phyloP scores from a whole-genome alignment of 2,888 invertebrate genomes.

The Melikaiella ostensackeni region DNA sequence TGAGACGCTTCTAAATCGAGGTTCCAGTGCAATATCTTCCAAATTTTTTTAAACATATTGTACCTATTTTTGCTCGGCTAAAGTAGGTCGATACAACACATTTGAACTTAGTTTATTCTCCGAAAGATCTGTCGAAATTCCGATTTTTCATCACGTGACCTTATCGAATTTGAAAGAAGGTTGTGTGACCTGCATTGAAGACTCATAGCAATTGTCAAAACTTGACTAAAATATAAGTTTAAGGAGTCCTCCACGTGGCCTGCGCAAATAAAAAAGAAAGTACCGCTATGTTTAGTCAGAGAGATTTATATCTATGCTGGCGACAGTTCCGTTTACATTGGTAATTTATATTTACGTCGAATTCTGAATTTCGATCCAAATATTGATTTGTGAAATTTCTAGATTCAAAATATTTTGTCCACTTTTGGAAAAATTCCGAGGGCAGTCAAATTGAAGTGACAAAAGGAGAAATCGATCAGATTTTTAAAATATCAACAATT shows the following conservation, averaged over 20 bases:
- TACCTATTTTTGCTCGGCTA: neutral
- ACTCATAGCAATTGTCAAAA: constrained; percentile 1
- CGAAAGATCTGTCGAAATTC: constrained; percentile 4
- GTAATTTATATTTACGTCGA: constrained; percentile 61
- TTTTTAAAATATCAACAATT: no score
- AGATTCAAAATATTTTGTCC: no score
- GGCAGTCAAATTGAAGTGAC: no score
- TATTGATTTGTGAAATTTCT: neutral
- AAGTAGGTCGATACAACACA: constrained; percentile 34
- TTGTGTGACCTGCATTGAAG: constrained; percentile 33
- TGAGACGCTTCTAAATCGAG: no score
- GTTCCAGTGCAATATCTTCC: no score
- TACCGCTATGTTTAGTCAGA: constrained; percentile 68
- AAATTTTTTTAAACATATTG: no score
- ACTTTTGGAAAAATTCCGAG: no score
- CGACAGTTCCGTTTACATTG: constrained; percentile 60
- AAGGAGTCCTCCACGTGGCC: constrained; percentile 31
- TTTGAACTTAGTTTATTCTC: constrained; percentile 2
- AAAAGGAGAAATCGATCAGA: no score
- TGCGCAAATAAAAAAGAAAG: constrained; percentile 57
- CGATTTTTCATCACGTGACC: constrained; percentile 14
- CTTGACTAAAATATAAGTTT: constrained; percentile 28
- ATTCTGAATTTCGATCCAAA: constrained; percentile 44
- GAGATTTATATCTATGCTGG: constrained; percentile 56
- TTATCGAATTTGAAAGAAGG: constrained; percentile 14